Conservation (phyloP, 2,888 invertebrate species). For the Ennomos erosarius region DNA sequence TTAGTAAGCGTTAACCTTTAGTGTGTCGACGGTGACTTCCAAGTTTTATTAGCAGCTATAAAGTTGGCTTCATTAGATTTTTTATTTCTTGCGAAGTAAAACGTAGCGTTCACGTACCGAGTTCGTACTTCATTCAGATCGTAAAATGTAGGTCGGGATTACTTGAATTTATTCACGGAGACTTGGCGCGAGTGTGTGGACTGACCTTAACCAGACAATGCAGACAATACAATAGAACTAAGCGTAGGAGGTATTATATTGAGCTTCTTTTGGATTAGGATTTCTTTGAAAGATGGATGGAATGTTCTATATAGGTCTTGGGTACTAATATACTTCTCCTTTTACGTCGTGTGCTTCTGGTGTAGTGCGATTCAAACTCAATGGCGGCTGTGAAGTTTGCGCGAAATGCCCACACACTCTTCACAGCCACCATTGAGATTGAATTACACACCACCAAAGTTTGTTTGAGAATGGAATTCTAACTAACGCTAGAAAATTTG, state of each 20-base stretch:
- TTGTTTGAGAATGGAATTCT: too few relatives aligned
- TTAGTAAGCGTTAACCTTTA: constrained; percentile 52
- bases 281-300: constrained; percentile 1
- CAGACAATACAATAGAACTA: constrained; percentile 8
- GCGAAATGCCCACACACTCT: too few relatives aligned
- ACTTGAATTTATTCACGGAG: constrained; percentile 68
- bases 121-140: constrained; percentile 69
- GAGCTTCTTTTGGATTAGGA: constrained; percentile 11
- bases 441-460: too few relatives aligned
- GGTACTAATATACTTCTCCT: too few relatives aligned
- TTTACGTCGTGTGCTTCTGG: too few relatives aligned
- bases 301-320: background rate
- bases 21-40: constrained; percentile 54
- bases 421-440: too few relatives aligned
- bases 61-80: constrained; percentile 69
- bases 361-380: too few relatives aligned
- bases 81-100: constrained; percentile 70
- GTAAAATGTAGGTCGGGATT: constrained; percentile 67
- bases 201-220: constrained; percentile 35
- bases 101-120: constrained; percentile 62
- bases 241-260: constrained; percentile 7
- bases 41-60: constrained; percentile 70
- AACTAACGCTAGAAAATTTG: too few relatives aligned
- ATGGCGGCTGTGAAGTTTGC: too few relatives aligned
- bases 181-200: constrained; percentile 39